phyloP scores from a whole-genome alignment of 1,140 invertebrate genomes.

The Yoshiicerus persimilis region DNA sequence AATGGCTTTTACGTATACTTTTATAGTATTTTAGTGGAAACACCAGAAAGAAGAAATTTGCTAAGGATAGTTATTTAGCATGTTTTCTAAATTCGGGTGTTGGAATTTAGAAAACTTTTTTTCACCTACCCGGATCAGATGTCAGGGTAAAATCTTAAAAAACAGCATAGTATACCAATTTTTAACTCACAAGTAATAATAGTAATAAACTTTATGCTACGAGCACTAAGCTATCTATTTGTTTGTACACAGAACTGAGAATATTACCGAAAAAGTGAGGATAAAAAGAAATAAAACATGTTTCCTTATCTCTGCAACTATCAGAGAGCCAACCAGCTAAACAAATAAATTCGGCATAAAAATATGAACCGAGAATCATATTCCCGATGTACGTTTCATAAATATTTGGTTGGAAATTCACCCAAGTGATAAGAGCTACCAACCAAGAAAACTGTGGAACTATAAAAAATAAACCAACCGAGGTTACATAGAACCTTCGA shows the following conservation, averaged over 20 bases:
- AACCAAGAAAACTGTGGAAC: conserved; percentile 42
- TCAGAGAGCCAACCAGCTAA: conserved; percentile 43
- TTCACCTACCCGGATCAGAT: no score
- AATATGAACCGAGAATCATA: conserved; percentile 37
- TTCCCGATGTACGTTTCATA: conserved; percentile 40
- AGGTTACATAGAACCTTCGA: background rate
- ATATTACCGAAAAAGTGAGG: conserved; percentile 48
- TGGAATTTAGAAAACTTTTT: no score
- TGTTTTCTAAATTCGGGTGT: no score
- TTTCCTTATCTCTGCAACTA: conserved; percentile 32
- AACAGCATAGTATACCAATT: no score
- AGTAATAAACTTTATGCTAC: background rate
- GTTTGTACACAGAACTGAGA: background rate
- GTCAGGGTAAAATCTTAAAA: no score
- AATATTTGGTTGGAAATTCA: conserved; percentile 33
- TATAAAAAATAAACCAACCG: conserved; percentile 32
- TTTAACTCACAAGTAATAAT: background rate
- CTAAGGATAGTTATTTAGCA: no score
- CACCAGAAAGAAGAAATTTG: no score
- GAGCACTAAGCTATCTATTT: background rate
- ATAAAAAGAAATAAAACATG: conserved; percentile 39
- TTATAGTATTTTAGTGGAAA: no score
- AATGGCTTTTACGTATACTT: no score
- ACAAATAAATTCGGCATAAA: conserved; percentile 32
- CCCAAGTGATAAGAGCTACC: conserved; percentile 38